Base-by-base conservation (phyloP, 1,140 invertebrate species). In the Drosophila sproati region DNA sequence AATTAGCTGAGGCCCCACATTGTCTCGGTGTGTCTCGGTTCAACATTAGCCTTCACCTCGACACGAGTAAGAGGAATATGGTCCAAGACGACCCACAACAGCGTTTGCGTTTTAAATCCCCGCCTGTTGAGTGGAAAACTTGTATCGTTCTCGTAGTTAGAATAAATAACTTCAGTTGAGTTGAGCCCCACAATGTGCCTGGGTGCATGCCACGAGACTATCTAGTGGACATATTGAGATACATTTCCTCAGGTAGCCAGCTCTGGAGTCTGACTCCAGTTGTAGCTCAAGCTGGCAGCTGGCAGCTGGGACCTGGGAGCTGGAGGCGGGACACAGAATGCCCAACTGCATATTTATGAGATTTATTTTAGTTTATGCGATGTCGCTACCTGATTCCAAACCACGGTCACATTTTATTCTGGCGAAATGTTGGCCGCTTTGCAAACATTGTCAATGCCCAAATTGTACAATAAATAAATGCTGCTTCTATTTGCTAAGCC, bases 321-420 rank as follows among this genome's bases (percentile, higher is more conserved):
- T 3, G 28, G 32, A 8, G 34, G 8, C 8, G 2, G 8, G 32
- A 5, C 20, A 29, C 6, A 6, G 20, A 20, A 8, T 29, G 37
- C 8, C 12, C 4, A 45, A 20, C 71, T 88, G 80, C 75, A 88
- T 89, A 88, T 88, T 88, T 88, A 88, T 88, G 85, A 89, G 85
- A 88, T 89, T 89, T 89, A 80, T 85, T 89, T 89, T 75, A 80
- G 71, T 89, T 89, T 89, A 89, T 89, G 80, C 85, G 80, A 88
- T 78, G 74, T 85, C 50, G 71, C 85, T 81, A 89, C 74, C 77
- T 88, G 80, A 85, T 85, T 78, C 67, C 66, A 47, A 47, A 47
- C 62, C 51, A 50, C 61, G 52, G 39, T 48, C 72, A 52, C 61
- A 72, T 80, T 85, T 78, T 77, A 71, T 80, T 70, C 79, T 69